Conservation (phyloP, 1,140 invertebrate genomes). For the Bombus waltoni region DNA sequence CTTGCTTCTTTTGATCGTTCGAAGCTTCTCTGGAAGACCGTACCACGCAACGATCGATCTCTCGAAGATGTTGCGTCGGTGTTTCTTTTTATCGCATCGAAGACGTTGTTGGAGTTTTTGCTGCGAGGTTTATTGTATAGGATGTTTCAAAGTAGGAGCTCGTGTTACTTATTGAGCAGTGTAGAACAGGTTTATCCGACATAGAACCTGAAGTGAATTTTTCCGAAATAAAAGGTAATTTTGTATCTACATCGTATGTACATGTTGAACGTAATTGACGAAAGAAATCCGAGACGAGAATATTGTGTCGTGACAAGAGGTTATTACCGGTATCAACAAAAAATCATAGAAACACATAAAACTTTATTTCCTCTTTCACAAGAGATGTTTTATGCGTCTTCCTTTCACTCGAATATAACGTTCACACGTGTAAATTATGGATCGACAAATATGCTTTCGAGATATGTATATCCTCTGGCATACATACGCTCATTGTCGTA, state of each 20-base stretch:
- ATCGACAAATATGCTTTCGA: neutral
- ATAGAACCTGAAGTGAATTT: neutral
- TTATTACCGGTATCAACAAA: neutral
- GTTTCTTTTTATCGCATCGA: neutral
- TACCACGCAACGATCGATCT: neutral
- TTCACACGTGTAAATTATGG: neutral
- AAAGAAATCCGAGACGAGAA: neutral
- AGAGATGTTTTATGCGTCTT: neutral
- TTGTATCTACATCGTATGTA: neutral
- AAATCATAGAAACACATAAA: neutral
- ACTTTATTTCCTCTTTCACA: slow-evolving; percentile 2
- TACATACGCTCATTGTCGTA: neutral
- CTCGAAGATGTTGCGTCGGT: neutral
- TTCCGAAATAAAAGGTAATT: neutral
- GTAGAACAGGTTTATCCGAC: neutral
- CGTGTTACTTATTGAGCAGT: too few relatives aligned
- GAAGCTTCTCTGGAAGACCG: neutral
- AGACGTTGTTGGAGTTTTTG: neutral
- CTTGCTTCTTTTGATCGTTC: neutral
- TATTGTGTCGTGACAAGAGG: neutral
- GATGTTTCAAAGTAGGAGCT: neutral
- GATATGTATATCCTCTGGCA: neutral
- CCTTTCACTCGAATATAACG: neutral
- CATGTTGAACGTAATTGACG: neutral
- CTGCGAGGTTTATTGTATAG: neutral